Evolutionary conservation across 2,797 vertebrate genomes (phyloP).

Genomic region (Novumbra hubbsi): DNA sequence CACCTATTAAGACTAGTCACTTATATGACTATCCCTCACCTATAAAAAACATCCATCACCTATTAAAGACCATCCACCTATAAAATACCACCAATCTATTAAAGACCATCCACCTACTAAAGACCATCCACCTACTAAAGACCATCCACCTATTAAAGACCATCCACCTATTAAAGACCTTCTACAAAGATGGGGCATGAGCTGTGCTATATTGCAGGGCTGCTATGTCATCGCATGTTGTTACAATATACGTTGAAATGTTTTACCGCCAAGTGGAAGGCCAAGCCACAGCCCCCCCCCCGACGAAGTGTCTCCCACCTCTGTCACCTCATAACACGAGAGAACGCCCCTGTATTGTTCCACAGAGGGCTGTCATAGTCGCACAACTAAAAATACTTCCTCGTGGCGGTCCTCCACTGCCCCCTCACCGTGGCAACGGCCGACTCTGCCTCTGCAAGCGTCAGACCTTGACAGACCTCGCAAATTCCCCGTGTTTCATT

Average conservation of each 20-base stretch:
- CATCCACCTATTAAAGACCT: too few relatives aligned
- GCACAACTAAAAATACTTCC: slow-evolving; percentile 37
- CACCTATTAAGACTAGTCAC: too few relatives aligned
- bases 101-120: too few relatives aligned
- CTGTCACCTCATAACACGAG: background rate
- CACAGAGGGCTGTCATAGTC: slow-evolving; percentile 29
- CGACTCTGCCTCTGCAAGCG: background rate
- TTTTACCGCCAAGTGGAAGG: background rate
- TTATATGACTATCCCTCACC: too few relatives aligned
- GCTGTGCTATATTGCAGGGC: too few relatives aligned
- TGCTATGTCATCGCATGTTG: background rate
- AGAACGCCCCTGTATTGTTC: slow-evolving; percentile 3
- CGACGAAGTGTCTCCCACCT: background rate
- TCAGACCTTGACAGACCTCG: slow-evolving; percentile 2
- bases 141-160: too few relatives aligned
- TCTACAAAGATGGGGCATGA: too few relatives aligned
- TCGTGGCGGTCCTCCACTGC: slow-evolving; percentile 3
- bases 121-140: too few relatives aligned
- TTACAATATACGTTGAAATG: background rate
- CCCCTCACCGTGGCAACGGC: slow-evolving; percentile 1
- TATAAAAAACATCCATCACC: too few relatives aligned
- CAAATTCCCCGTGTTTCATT: too few relatives aligned
- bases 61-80: too few relatives aligned
- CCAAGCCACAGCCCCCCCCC: background rate
- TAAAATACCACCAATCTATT: too few relatives aligned